Evolutionary conservation across 1,140 invertebrate species (phyloP).

Genomic region (Tetramorium alpestre): DNA sequence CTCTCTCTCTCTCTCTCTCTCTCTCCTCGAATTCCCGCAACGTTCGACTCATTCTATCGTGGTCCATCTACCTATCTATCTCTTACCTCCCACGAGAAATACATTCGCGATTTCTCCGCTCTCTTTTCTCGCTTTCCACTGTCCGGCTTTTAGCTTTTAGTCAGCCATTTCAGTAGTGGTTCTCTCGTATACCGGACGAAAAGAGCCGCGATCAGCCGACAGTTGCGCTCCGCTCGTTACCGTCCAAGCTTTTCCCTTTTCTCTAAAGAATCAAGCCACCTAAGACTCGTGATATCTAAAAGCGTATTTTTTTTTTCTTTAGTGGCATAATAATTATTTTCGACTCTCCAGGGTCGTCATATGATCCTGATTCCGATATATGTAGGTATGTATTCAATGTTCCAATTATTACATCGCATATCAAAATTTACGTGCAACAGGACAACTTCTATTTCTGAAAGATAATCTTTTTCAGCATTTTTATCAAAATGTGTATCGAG

Average conservation of each 20-base stretch:
- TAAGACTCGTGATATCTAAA: background rate
- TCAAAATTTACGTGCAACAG: background rate
- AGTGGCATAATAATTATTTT: background rate
- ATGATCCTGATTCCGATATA: too few relatives aligned
- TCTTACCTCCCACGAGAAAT: slow-evolving; percentile 39
- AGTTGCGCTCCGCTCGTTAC: slow-evolving; percentile 24
- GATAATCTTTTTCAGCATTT: background rate
- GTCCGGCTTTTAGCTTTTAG: slow-evolving; percentile 76
- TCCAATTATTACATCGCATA: background rate
- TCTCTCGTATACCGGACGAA: slow-evolving; percentile 38
- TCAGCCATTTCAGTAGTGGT: slow-evolving; percentile 59
- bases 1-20: slow-evolving; percentile 7
- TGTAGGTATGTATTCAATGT: background rate
- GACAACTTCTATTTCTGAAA: background rate
- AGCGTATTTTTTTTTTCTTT: background rate
- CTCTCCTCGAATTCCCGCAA: slow-evolving; percentile 6
- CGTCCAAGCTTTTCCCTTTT: slow-evolving; percentile 28
- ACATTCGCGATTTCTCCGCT: slow-evolving; percentile 18
- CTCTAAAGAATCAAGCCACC: slow-evolving; percentile 22
- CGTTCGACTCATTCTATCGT: slow-evolving; percentile 49
- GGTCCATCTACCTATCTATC: slow-evolving; percentile 29
- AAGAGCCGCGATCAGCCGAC: slow-evolving; percentile 27
- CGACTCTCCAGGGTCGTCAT: background rate
- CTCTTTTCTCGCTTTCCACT: slow-evolving; percentile 48
- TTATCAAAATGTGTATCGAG: background rate